A percentile compares a stretch with the other conserved stretches of the same genome.
Evolutionary conservation across 2,113 vertebrate species (phyloP).

Genomic region (Prinia subflava): DNA sequence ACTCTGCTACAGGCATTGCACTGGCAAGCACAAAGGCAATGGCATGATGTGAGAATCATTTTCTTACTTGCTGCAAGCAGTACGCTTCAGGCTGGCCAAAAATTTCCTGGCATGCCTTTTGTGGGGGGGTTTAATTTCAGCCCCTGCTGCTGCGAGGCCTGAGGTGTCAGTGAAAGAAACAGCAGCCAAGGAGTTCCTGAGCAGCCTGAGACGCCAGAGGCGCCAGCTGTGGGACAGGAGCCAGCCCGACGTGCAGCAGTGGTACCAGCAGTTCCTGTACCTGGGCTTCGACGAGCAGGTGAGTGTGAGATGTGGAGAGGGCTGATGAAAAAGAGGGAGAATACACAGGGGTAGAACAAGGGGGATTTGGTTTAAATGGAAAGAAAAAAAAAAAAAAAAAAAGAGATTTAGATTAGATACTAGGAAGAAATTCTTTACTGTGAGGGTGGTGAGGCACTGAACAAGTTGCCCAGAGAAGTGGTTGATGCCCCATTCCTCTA

Average conservation of each 20-base stretch:
- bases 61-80: not conserved
- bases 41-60: not conserved
- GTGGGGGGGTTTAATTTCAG: constrained; percentile 56
- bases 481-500: not conserved
- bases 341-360: not conserved
- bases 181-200: constrained; percentile 86
- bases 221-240: constrained; percentile 91
- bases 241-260: constrained; percentile 89
- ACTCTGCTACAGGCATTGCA: not conserved
- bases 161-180: constrained; percentile 71
- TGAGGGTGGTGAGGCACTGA: not conserved
- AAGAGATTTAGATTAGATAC: not conserved
- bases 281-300: constrained; percentile 92
- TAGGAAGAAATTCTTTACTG: not conserved
- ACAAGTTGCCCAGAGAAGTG: not conserved
- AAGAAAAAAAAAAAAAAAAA: not conserved
- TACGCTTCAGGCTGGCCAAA: not conserved
- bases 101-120: not conserved
- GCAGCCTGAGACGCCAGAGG: constrained; percentile 76
- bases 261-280: constrained; percentile 94
- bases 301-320: not conserved
- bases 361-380: not conserved
- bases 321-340: not conserved
- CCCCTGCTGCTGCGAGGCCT: constrained; percentile 22
- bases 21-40: not conserved